These are phyloP conservation scores for Bombylius major DNA, from an alignment of 2,888 invertebrate genomes.

Conservation along the genomic window DNA sequence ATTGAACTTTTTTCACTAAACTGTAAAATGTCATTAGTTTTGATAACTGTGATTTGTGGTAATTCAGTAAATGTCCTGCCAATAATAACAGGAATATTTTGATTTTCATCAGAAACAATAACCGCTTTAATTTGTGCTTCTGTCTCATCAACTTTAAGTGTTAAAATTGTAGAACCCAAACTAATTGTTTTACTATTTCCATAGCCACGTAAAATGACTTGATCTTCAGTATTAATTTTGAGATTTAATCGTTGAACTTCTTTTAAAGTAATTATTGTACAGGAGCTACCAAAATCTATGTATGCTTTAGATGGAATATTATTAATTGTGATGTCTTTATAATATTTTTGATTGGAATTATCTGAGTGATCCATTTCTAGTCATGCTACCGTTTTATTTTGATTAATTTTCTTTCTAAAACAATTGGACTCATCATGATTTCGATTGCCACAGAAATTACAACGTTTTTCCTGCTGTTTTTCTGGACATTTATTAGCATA, in stretches of 20 bases:
- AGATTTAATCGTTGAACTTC: not conserved
- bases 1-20: too few species aligned
- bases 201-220: constrained; percentile 3
- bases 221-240: not conserved
- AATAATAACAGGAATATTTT: constrained; percentile 7
- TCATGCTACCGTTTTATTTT: not conserved
- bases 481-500: not conserved
- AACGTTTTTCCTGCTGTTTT: not conserved
- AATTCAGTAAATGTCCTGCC: constrained; percentile 7
- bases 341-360: not conserved
- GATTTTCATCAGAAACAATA: constrained; percentile 4
- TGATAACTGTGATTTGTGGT: constrained; percentile 3
- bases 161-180: not conserved
- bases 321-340: constrained; percentile 1
- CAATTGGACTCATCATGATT: not conserved
- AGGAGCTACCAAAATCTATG: constrained; percentile 6
- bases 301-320: not conserved
- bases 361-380: not conserved
- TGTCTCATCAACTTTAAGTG: constrained; percentile 6
- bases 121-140: constrained; percentile 2
- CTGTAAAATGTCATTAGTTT: not conserved
- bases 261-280: constrained; percentile 1
- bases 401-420: not conserved
- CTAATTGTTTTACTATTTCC: constrained; percentile 3
- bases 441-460: not conserved